Conservation (phyloP, 2,888 invertebrate species). For the Heliconius ismenius region DNA sequence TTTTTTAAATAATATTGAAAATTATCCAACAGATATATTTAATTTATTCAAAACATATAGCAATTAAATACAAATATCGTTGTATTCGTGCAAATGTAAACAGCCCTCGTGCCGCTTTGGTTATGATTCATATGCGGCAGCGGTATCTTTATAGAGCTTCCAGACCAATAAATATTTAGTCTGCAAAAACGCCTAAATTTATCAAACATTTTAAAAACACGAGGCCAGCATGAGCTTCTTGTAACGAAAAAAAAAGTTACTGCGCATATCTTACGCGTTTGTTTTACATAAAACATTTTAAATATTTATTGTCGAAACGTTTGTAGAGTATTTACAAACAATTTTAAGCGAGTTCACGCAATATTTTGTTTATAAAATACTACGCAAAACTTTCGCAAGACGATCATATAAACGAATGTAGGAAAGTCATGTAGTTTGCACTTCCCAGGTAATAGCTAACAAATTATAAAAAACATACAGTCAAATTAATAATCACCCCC, state of each 20-base stretch:
- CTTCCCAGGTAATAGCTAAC: not conserved
- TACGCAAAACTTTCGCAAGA: not conserved
- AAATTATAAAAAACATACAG: not conserved
- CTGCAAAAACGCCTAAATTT: slow-evolving; percentile 44
- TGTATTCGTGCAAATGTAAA: slow-evolving; percentile 68
- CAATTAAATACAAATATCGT: slow-evolving; percentile 65
- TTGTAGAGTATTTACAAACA: not conserved
- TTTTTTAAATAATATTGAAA: not conserved
- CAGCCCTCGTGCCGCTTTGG: slow-evolving; percentile 55
- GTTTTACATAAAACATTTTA: slow-evolving; percentile 5
- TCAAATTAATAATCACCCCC: no score
- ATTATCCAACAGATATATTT: slow-evolving; percentile 50
- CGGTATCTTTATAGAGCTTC: slow-evolving; percentile 48
- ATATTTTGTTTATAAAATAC: not conserved
- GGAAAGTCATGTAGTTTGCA: not conserved
- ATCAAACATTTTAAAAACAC: slow-evolving; percentile 37
- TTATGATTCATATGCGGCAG: slow-evolving; percentile 68
- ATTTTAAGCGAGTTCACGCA: not conserved
- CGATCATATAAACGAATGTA: not conserved
- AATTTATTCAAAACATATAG: slow-evolving; percentile 71
- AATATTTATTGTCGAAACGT: not conserved
- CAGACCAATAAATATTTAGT: slow-evolving; percentile 44
- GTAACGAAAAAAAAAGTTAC: slow-evolving; percentile 47
- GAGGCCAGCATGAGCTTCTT: slow-evolving; percentile 40
- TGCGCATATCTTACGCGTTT: slow-evolving; percentile 8